These are phyloP conservation scores for Microcebus griseorufus DNA, from an alignment of 2,113 vertebrate genomes.

Conservation along the genomic window DNA sequence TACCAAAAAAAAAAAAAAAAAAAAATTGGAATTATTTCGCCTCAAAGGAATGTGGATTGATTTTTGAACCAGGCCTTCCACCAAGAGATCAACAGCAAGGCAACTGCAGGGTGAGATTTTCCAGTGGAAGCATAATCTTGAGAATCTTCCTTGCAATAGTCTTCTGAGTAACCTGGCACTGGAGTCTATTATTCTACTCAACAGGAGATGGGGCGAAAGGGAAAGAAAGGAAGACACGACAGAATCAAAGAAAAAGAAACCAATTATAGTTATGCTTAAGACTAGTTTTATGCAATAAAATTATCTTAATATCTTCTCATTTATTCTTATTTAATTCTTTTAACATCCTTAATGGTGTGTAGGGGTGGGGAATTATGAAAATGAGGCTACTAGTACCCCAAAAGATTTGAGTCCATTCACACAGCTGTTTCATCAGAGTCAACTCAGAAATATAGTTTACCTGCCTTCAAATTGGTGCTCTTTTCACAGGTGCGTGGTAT, in stretches of 20 bases:
- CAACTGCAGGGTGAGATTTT: conserved; percentile 19
- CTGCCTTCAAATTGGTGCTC: not conserved
- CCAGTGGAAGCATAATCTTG: not conserved
- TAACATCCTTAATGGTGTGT: not conserved
- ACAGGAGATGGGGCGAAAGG: not conserved
- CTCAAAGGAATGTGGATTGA: conserved; percentile 50
- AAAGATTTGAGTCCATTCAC: not conserved
- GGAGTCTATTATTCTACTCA: conserved; percentile 18
- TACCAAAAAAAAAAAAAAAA: not conserved
- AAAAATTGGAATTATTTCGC: conserved; percentile 63
- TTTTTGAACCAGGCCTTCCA: conserved; percentile 49
- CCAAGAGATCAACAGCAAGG: conserved; percentile 33
- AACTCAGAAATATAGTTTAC: not conserved
- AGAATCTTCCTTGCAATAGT: conserved; percentile 3
- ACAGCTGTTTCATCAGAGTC: not conserved
- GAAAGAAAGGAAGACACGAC: conserved; percentile 6
- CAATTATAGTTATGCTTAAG: not conserved
- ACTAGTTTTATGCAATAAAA: not conserved
- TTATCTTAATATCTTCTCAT: not conserved
- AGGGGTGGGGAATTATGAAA: not conserved
- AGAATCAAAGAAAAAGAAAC: conserved; percentile 47
- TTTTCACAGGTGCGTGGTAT: not conserved
- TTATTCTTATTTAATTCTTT: conserved; percentile 39
- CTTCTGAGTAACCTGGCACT: not conserved
- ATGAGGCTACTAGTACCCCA: not conserved